Evolutionary conservation across 2,888 invertebrate species (phyloP).

Genomic region (Tachina lurida): DNA sequence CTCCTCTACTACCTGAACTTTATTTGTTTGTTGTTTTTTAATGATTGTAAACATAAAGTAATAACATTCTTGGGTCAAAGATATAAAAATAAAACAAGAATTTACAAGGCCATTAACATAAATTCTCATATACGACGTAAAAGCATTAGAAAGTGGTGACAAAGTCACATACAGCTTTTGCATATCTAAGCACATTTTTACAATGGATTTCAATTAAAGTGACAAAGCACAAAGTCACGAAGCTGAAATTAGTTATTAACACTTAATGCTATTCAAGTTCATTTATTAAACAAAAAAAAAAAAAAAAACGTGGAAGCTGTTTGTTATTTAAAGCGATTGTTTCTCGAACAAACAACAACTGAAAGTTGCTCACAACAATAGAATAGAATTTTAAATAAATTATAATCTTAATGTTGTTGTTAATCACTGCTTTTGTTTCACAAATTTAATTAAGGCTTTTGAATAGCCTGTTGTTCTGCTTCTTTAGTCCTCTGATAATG

Average conservation of each 20-base stretch:
- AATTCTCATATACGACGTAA: not conserved
- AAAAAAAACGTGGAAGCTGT: not conserved
- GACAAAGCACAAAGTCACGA: slow-evolving; percentile 64
- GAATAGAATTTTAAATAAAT: slow-evolving; percentile 59
- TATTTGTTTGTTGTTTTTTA: not conserved
- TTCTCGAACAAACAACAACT: not conserved
- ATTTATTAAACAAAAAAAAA: slow-evolving; percentile 2
- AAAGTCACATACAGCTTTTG: not conserved
- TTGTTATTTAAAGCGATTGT: slow-evolving; percentile 35
- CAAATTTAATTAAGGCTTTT: slow-evolving; percentile 50
- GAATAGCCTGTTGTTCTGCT: not conserved
- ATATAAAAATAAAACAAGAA: not conserved
- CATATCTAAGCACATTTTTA: slow-evolving; percentile 15
- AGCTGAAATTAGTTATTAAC: slow-evolving; percentile 66
- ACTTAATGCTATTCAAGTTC: slow-evolving; percentile 40
- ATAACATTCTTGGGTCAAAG: not conserved
- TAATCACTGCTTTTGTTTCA: slow-evolving; percentile 1
- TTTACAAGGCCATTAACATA: slow-evolving; percentile 11
- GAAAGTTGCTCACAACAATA: not conserved
- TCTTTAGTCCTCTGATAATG: slow-evolving; percentile 9
- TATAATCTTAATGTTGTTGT: not conserved
- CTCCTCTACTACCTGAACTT: not conserved
- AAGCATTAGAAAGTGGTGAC: not conserved
- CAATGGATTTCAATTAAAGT: slow-evolving; percentile 36
- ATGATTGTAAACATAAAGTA: not conserved